A percentile compares a stretch with the other conserved stretches of the same genome.
phyloP scores from a whole-genome alignment of 2,888 invertebrate genomes.

The Agrotis segetum region DNA sequence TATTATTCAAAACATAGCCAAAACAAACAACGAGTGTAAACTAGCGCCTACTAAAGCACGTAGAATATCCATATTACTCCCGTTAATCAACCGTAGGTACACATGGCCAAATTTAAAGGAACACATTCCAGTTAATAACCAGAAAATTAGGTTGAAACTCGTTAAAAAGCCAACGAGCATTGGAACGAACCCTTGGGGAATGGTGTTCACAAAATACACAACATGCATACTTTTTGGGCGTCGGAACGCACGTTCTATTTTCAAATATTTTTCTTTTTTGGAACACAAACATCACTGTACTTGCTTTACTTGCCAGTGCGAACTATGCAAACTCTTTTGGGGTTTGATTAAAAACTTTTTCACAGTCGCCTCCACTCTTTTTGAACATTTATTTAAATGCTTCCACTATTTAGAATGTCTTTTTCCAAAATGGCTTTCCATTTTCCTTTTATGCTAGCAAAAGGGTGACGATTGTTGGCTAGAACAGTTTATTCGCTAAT shows the following conservation, averaged over 20 bases:
- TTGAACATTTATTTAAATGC: neutral
- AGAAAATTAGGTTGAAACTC: conserved; percentile 52
- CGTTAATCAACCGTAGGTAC: conserved; percentile 14
- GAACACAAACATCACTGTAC: conserved; percentile 6
- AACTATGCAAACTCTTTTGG: conserved; percentile 8
- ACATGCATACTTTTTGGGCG: conserved; percentile 50
- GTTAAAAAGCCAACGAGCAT: conserved; percentile 49
- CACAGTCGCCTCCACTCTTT: neutral
- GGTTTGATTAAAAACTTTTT: conserved; percentile 10
- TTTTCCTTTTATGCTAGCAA: neutral
- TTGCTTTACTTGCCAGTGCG: neutral
- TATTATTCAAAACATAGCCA: conserved; percentile 46
- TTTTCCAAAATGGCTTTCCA: neutral
- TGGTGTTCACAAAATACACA: conserved; percentile 47
- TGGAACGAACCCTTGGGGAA: conserved; percentile 42
- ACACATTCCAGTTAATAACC: conserved; percentile 49
- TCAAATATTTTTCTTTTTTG: conserved; percentile 43
- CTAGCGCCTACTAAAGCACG: conserved; percentile 28
- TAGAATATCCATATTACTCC: conserved; percentile 26
- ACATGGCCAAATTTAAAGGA: conserved; percentile 23
- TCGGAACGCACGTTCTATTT: conserved; percentile 45
- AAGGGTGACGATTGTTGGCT: conserved; percentile 2
- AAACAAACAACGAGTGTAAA: conserved; percentile 38
- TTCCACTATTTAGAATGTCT: neutral
- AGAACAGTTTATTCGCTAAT: conserved; percentile 29